A percentile compares a stretch with the other conserved stretches of the same genome.
phyloP scores from a whole-genome alignment of 1,140 invertebrate genomes.

The Aphidius ervi region DNA sequence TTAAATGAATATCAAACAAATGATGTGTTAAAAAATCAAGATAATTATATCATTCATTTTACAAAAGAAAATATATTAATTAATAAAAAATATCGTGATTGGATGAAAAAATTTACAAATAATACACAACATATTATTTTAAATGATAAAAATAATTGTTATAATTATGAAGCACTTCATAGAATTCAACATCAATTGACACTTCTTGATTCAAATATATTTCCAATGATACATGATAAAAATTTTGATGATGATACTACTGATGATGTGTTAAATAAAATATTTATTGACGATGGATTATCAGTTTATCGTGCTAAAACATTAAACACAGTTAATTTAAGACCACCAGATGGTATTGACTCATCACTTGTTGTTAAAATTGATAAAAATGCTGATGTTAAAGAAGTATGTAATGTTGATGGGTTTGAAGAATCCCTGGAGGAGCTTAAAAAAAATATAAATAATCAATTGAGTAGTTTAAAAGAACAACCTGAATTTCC shows the following conservation, averaged over 20 bases:
- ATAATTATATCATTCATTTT: constrained; percentile 78
- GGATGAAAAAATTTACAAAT: constrained; percentile 70
- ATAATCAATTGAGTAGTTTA: constrained; percentile 28
- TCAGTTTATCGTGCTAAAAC: constrained; percentile 41
- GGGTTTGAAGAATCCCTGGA: constrained; percentile 59
- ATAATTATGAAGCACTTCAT: constrained; percentile 72
- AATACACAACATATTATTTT: constrained; percentile 70
- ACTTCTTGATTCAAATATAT: constrained; percentile 68
- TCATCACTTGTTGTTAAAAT: constrained; percentile 56
- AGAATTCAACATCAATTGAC: constrained; percentile 76
- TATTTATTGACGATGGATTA: constrained; percentile 5
- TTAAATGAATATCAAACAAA: constrained; percentile 59
- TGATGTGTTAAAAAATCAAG: constrained; percentile 50
- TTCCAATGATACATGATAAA: constrained; percentile 63
- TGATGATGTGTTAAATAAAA: too few relatives aligned
- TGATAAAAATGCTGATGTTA: constrained; percentile 61
- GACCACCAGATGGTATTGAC: constrained; percentile 60
- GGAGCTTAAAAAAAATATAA: constrained; percentile 46
- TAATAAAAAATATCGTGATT: constrained; percentile 59
- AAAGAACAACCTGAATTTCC: constrained; percentile 59
- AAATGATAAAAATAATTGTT: constrained; percentile 65
- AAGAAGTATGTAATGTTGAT: constrained; percentile 61
- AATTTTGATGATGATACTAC: too few relatives aligned
- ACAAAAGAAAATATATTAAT: constrained; percentile 67
- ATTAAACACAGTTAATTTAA: constrained; percentile 56